Evolutionary conservation across 2,888 invertebrate genomes (phyloP).

Genomic region (Dysmachus trigonus): DNA sequence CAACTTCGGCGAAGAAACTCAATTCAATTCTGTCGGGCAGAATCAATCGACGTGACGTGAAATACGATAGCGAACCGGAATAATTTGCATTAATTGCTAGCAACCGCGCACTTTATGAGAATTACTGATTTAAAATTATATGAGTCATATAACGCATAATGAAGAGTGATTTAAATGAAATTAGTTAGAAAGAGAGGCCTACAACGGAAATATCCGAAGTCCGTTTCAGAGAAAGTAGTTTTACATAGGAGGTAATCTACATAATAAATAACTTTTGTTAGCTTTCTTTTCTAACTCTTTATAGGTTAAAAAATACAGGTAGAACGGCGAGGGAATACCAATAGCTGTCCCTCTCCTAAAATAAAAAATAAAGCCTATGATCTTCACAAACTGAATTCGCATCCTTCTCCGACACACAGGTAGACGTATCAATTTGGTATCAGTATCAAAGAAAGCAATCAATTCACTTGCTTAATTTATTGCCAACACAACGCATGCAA

Average conservation of each 20-base stretch:
- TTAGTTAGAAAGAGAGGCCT: neutral
- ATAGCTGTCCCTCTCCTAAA: too few species aligned
- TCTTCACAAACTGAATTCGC: too few species aligned
- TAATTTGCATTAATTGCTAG: neutral
- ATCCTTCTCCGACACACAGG: too few species aligned
- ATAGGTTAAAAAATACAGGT: neutral
- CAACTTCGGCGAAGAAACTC: neutral
- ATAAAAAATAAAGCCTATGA: too few species aligned
- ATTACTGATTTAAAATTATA: neutral
- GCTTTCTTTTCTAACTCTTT: too few species aligned
- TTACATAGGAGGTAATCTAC: neutral
- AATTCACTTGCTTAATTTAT: too few species aligned
- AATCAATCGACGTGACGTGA: neutral
- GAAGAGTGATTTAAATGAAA: neutral
- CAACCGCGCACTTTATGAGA: neutral
- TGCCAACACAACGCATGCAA: too few species aligned
- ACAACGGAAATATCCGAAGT: neutral
- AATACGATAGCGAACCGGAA: neutral
- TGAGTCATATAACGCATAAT: neutral
- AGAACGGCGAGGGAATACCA: neutral
- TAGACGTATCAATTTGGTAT: too few species aligned
- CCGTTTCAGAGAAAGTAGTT: neutral
- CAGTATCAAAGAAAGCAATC: too few species aligned
- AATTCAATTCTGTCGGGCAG: neutral
- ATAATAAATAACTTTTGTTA: neutral